Evolutionary conservation across 1,140 invertebrate species (phyloP), one percentile per base, ranked within the genome.

Genomic region (Zaprionus kolodkinae): DNA sequence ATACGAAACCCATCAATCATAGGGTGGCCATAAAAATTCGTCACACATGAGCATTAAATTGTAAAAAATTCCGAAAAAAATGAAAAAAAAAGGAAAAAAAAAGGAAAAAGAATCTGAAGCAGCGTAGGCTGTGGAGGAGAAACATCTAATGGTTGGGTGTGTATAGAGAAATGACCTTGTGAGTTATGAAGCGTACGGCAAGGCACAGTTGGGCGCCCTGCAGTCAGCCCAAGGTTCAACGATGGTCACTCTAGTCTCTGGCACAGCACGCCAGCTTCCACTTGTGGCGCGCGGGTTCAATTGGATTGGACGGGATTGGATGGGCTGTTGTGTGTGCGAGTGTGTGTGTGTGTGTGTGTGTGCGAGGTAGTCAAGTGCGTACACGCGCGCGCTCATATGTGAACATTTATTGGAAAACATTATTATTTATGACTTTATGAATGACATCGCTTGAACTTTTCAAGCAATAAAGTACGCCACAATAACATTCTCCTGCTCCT

Each of bases 381-480:
- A 15, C 55, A 72, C 55, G 78, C 89, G 81, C 86, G 71, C 89
- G 79, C 83, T 90, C 90, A 89, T 83, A 91, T 87, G 85, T 91
- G 90, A 91, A 91, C 90, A 88, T 91, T 91, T 91, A 91, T 91
- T 91, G 90, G 90, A 81, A 91, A 91, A 90, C 83, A 91, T 90
- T 91, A 90, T 91, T 90, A 91, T 91, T 91, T 91, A 91, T 91
- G 90, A 90, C 90, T 90, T 91, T 90, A 90, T 90, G 75, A 85
- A 77, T 85, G 85, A 82, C 84, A 86, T 81, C 89, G 79, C 79
- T 86, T 91, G 85, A 91, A 91, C 85, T 83, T 85, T 88, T 88
- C 69, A 80, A 89, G 85, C 85, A 84, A 89, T 89, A 89, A 89
- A 87, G 81, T 89, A 71, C 72, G 75, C 64, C 66, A 79, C 82